Evolutionary conservation across 2,113 vertebrate species (phyloP).

Genomic region (Benitochromis conjunctus): DNA sequence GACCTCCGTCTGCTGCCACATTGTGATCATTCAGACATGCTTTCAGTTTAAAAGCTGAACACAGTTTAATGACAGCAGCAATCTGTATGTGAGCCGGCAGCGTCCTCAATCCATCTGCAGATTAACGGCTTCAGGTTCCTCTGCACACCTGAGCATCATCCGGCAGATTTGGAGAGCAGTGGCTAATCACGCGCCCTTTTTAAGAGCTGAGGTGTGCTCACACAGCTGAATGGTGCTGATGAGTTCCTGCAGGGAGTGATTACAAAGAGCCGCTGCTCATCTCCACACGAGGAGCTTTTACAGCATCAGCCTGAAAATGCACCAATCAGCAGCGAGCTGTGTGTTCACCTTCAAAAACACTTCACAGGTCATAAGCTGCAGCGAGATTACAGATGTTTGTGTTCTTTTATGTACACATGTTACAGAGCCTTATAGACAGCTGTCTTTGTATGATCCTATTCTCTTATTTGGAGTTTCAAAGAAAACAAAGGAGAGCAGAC

Average conservation of each 20-base stretch:
- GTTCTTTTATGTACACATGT: no score
- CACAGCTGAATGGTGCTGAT: slow-evolving; percentile 2
- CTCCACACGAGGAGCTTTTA: background rate
- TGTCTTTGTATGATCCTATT: background rate
- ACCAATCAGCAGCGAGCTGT: background rate
- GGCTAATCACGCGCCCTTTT: slow-evolving; percentile 1
- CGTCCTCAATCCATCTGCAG: background rate
- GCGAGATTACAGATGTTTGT: no score
- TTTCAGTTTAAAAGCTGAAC: background rate
- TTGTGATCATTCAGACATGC: background rate
- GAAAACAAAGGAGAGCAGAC: background rate
- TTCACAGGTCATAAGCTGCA: background rate
- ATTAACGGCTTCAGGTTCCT: background rate
- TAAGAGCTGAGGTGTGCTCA: background rate
- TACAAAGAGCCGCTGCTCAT: background rate
- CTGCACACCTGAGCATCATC: slow-evolving; percentile 16
- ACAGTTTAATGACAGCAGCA: background rate
- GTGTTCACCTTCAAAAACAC: background rate
- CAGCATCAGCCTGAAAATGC: background rate
- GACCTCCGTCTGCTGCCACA: background rate
- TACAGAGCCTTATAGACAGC: no score
- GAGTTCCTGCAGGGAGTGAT: background rate
- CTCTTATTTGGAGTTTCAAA: background rate
- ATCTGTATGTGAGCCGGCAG: background rate
- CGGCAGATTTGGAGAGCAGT: background rate